Evolutionary conservation across 1,140 invertebrate genomes (phyloP).

Genomic region (Zaprionus nigranus): DNA sequence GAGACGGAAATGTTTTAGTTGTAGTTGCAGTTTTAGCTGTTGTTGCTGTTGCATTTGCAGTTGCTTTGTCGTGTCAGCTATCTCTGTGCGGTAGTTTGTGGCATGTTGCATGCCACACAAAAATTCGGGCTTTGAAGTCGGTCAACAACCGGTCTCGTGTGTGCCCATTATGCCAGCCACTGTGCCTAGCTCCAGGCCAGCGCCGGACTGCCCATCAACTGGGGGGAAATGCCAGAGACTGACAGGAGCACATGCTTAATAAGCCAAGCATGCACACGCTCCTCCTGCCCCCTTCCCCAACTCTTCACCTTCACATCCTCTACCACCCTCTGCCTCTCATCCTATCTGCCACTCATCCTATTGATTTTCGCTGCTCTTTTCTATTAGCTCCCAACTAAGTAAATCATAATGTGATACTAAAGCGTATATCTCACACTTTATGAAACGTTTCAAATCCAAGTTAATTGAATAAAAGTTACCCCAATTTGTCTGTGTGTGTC

Average conservation of each 20-base stretch:
- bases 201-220: constrained; percentile 34
- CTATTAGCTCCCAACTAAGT: constrained; percentile 4
- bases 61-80: constrained; percentile 5
- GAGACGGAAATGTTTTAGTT: constrained; percentile 57
- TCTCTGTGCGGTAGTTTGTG: background rate
- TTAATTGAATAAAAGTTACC: constrained; percentile 67
- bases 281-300: background rate
- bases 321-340: background rate
- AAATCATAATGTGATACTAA: constrained; percentile 33
- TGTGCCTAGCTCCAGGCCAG: constrained; percentile 24
- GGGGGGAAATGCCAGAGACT: constrained; percentile 14
- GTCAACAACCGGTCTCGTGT: constrained; percentile 59
- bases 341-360: constrained; percentile 37
- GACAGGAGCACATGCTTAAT: constrained; percentile 40
- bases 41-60: background rate
- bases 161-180: constrained; percentile 75
- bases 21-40: constrained; percentile 5
- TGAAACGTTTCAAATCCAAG: constrained; percentile 61
- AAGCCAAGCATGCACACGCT: constrained; percentile 26
- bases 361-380: constrained; percentile 30
- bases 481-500: background rate
- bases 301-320: background rate
- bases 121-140: constrained; percentile 43
- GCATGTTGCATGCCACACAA: constrained; percentile 67
- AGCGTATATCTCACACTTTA: constrained; percentile 44